Evolutionary conservation across 2,113 vertebrate species (phyloP).

Genomic region (Tiliqua scincoides): DNA sequence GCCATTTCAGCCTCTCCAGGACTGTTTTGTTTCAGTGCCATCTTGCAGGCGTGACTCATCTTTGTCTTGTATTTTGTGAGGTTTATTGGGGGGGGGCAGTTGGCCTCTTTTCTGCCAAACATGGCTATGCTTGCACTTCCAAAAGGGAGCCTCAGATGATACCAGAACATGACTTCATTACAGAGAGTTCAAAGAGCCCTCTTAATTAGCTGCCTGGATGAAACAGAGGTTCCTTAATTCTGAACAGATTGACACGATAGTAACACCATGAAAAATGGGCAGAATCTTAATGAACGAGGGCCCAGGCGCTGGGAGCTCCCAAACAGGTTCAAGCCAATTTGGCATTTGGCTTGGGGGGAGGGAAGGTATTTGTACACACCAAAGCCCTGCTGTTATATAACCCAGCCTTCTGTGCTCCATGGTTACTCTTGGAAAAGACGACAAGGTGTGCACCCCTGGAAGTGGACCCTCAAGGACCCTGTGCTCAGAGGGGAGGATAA

Average conservation of each 20-base stretch:
- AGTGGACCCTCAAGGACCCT: not conserved
- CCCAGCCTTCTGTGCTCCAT: fast-evolving
- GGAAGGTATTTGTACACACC: not conserved
- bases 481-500: not conserved
- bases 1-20: not conserved
- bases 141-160: conserved; percentile 65
- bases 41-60: not conserved
- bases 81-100: not conserved
- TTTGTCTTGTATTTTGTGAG: no score
- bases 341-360: not conserved
- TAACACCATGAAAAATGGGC: conserved; percentile 67
- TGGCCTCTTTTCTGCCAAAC: conserved; percentile 71
- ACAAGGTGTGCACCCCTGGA: not conserved
- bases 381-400: fast-evolving
- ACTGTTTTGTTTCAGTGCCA: not conserved
- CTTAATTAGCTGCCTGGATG: conserved; percentile 74
- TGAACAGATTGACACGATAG: conserved; percentile 69
- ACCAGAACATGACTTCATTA: conserved; percentile 71
- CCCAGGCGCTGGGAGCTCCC: conserved; percentile 58
- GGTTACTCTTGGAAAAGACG: fast-evolving
- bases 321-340: conserved; percentile 4
- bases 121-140: conserved; percentile 68
- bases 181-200: conserved; percentile 71
- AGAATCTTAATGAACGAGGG: conserved; percentile 65
- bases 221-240: conserved; percentile 71